Evolutionary conservation across 2,113 vertebrate species (phyloP).

Genomic region (Micromys minutus): DNA sequence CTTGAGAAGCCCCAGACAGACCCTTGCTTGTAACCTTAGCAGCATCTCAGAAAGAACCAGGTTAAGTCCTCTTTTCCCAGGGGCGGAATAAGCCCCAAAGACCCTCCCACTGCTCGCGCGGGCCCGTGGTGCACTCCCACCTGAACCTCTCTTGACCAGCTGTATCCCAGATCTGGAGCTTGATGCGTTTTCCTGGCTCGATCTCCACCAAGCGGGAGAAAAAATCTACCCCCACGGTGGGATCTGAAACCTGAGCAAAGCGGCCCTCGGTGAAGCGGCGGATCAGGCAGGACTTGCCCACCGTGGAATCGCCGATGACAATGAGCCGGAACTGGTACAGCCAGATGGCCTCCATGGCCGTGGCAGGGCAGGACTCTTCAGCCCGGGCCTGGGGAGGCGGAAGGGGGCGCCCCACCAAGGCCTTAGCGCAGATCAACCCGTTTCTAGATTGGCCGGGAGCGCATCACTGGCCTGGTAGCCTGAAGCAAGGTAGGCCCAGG

Average conservation of each 20-base stretch:
- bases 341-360: slow-evolving; percentile 96
- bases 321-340: slow-evolving; percentile 97
- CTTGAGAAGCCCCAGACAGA: slow-evolving; percentile 1
- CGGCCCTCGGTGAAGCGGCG: slow-evolving; percentile 96
- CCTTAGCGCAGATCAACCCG: not conserved
- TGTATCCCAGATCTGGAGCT: slow-evolving; percentile 95
- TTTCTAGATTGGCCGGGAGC: not conserved
- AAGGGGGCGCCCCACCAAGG: slow-evolving; percentile 42
- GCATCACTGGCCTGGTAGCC: slow-evolving; percentile 56
- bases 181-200: slow-evolving; percentile 95
- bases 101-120: slow-evolving; percentile 29
- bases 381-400: slow-evolving; percentile 40
- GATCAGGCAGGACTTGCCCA: slow-evolving; percentile 96
- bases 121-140: slow-evolving; percentile 78
- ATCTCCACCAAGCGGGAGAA: slow-evolving; percentile 97
- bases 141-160: slow-evolving; percentile 95
- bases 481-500: slow-evolving; percentile 70
- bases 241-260: slow-evolving; percentile 96
- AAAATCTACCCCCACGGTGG: slow-evolving; percentile 97
- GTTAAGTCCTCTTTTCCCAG: slow-evolving; percentile 44
- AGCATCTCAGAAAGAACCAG: rapidly evolving
- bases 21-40: not conserved
- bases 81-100: not conserved
- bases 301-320: slow-evolving; percentile 96
- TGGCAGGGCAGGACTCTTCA: slow-evolving; percentile 17